Base-by-base conservation (phyloP, 2,888 invertebrate species). In the Eupithecia dodoneata region DNA sequence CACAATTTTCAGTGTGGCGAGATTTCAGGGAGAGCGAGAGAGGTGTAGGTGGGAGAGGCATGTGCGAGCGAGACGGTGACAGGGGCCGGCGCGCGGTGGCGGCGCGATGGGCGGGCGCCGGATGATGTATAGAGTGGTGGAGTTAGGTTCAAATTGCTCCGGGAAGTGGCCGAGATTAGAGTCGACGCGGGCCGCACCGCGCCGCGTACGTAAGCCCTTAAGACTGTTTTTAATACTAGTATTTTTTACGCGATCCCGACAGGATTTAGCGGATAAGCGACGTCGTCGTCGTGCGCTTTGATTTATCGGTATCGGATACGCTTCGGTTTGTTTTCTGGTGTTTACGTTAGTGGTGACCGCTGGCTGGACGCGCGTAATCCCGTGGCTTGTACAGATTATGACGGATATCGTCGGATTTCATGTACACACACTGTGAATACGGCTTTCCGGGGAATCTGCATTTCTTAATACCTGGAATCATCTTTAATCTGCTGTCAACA, bases 101-200 rank as follows among this genome's bases (percentile, higher is more conserved):
- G 89, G 90, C 93, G 91, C 93, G 91, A 94, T 95, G 95, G 96
- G 94, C 93, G 94, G 94, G 93, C 89, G 88, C 89, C 90, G 90
- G 96, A 96, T 96, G 96, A 96, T 96, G 96, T 96, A 96, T 96
- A 96, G 96, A 96, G 96, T 96, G 96, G 96, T 95, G 96, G 96
- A 96, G 96, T 96, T 96, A 96, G 96, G 96, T 94, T 96, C 96
- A 96, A 96, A 96, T 96, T 96, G 96, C 96, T 96, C 93, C 96
- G 96, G 96, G 96, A 96, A 96, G 96, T 96, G 96, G 96, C 96
- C 96, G 96, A 96, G 96, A 96, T 96, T 96, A 96, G 96, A 96
- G 96, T 92, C 91, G 91, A 90, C 95, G 96, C 96, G 96, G 96
- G 95, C 96, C 96, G 96, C 96, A 94, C 94, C 96, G 94, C 95